Evolutionary conservation across 2,797 vertebrate species (phyloP), one percentile per base, ranked within the genome.

Genomic region (Melanitta fusca): DNA sequence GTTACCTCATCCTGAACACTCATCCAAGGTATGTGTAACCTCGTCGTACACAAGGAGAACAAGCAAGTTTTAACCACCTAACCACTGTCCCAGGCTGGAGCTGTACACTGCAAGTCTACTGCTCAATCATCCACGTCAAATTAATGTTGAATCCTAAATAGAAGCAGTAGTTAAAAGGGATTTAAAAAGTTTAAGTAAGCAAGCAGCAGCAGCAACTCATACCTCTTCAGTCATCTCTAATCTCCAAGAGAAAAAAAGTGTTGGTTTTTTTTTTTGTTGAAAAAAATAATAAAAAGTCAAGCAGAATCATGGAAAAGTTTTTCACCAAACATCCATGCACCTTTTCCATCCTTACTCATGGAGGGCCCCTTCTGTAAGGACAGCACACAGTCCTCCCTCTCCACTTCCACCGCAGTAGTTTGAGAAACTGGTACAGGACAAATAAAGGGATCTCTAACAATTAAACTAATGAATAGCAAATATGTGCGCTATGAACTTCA

Each of bases 1-100:
- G 41, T 89, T 81, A 83, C 88, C 62, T 95, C 85, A 82, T 64
- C 72, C 57, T 80, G 38, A 95, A 41, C 57, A 70, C 81, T 80
- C 30, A 7, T 54, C 75, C 71, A 78, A 95, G 80, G 57, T 43
- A 34, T 12, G 36, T 1, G 10, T 30, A 93, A 92, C 62, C 62
- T 51, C 36, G 45, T 54, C 68, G 16, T 16, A 90, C 71, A 85
- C 47, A 64, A 69, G 28, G 27, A 65, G 9, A 94, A 88, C 43
- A 45, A 86, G n/a, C 17, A 54, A 70, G 49, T 65, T 90, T 70
- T 81, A 93, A 91, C 80, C 43, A 91, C 36, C 28, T 28, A 68
- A 64, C 57, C 54, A 39, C 78, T 65, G 43, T 34, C 34, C 60
- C 68, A 74, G 28, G 32, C 57, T 65, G 80, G 47, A 51, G 57